Percentiles rank a stretch among this genome's conserved stretches.
Evolutionary conservation across 2,113 vertebrate genomes (phyloP).

Genomic region (Rhadina sibilatrix): DNA sequence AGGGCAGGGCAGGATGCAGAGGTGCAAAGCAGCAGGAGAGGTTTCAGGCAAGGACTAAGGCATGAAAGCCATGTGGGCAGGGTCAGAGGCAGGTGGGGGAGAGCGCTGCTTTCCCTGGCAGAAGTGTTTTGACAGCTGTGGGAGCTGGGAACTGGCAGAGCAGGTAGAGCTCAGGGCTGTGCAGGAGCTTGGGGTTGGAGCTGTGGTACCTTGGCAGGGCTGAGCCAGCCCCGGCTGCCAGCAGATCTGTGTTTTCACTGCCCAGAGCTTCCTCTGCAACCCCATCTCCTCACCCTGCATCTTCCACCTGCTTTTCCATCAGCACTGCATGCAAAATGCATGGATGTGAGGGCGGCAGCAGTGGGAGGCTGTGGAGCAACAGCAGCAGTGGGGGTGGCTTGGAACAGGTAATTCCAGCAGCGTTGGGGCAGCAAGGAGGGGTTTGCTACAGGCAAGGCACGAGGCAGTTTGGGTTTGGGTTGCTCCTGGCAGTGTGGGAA

Average conservation of each 20-base stretch:
- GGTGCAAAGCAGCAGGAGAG: background rate
- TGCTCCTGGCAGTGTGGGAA: background rate
- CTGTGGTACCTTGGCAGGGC: background rate
- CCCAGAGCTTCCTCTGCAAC: background rate
- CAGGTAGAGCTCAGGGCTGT: background rate
- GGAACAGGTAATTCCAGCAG: background rate
- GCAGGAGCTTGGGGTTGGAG: background rate
- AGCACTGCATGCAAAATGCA: background rate
- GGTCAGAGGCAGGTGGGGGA: background rate
- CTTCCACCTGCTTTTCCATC: background rate
- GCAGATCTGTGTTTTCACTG: background rate
- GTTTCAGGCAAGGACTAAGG: background rate
- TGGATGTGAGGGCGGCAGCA: accelerated
- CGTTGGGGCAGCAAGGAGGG: background rate
- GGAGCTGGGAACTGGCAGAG: slow-evolving; percentile 3
- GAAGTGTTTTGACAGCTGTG: background rate
- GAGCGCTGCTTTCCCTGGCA: background rate
- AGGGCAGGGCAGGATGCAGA: background rate
- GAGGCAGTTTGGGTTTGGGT: background rate
- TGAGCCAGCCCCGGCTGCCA: background rate
- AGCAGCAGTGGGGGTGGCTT: background rate
- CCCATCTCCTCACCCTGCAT: background rate
- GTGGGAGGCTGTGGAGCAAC: slow-evolving; percentile 15
- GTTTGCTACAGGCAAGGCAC: slow-evolving; percentile 4
- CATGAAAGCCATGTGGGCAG: background rate